Base-by-base conservation (phyloP, 2,113 vertebrate species). In the Burhinus oedicnemus region DNA sequence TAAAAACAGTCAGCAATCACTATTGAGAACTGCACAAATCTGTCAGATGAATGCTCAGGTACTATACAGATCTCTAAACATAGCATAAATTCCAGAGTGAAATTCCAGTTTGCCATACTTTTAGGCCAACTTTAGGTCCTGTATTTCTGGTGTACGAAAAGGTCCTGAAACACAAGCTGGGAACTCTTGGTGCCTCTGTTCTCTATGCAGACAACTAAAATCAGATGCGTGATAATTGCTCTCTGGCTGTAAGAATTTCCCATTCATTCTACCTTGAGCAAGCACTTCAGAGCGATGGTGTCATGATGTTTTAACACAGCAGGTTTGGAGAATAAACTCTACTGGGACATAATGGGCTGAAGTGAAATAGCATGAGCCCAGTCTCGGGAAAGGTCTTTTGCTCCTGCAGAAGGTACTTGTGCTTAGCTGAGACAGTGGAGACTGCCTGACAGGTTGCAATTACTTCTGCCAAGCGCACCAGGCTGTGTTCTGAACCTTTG, bases 401-500 rank as follows among this genome's bases (percentile, higher is more conserved):
- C 87, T 76, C 2, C 3, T 40, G 81, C 77, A 74, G 77, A 51
- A 95, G 36, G 80, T 61, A 52, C 66, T 42, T 36, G 44, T 83
- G 57, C 76, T 94, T 86, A 83, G 66, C 83, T 70, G 83, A 91
- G 80, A 47, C 76, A 44, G 44, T 15, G 66, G 78, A 80, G 81
- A 13, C 66, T 83, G 74, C 84, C 89, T 97, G 93, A 87, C 95
- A 96, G 95, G 94, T 82, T 97, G 91, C 95, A 94, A 95, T 96
- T 97, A 91, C 91, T 94, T 76, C 96, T 97, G 93, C 95, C 91
- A 83, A 76, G 87, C 66, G 81, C 81, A 87, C 84, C 89, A 82
- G 87, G 89, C 94, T 95, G 83, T 4, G 20, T 83, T 93, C 88
- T 89, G 91, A 97, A 93, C 95, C 93, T 93, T 76, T 92, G 62